Evolutionary conservation across 2,888 invertebrate genomes (phyloP), one percentile per base, ranked within the genome.

Genomic region (Drosophila quinaria): DNA sequence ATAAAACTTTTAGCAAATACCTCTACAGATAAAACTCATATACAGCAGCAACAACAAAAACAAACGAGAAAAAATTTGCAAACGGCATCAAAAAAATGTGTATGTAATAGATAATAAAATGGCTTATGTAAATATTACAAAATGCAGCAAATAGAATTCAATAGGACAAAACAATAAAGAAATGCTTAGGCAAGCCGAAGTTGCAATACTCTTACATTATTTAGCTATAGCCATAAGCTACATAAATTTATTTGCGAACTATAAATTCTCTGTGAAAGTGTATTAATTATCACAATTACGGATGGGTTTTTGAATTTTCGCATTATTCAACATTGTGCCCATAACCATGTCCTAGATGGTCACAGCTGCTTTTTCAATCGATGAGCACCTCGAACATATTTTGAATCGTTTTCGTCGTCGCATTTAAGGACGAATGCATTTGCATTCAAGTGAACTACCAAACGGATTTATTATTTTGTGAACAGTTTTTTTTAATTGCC

Each of bases 1-100:
- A 89, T 89, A 84, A 89, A 89, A 88, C 80, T 84, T 89, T 83
- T 82, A 86, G 86, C 89, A 89, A 89, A 89, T 89, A 79, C 80
- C 78, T 80, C 64, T 56, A 72, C 69, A 76, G 89, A 89, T 89
- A 88, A 85, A 80, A 72, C 70, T 70, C 63, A 58, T 61, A 29
- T 37, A 55, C 50, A 35, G 15, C 41, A 44, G 13, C 33, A 62
- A 13, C 47, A 60, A 42, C 17, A 3, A 22, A 22, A 22, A 22
- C 22, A 37, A 35, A 42, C 49, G 41, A 46, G 31, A 47, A 62
- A 41, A 51, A 66, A 46, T n/a, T 29, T 19, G 35, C 25, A 51
- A 59, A 64, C 11, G 15, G 46, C 33, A 22, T 60, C 60, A 70
- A 52, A 33, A 33, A 69, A 54, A 49, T 50, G 11, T 19, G 49